Evolutionary conservation across 2,113 vertebrate genomes (phyloP).

Genomic region (Harpagus bidentatus): DNA sequence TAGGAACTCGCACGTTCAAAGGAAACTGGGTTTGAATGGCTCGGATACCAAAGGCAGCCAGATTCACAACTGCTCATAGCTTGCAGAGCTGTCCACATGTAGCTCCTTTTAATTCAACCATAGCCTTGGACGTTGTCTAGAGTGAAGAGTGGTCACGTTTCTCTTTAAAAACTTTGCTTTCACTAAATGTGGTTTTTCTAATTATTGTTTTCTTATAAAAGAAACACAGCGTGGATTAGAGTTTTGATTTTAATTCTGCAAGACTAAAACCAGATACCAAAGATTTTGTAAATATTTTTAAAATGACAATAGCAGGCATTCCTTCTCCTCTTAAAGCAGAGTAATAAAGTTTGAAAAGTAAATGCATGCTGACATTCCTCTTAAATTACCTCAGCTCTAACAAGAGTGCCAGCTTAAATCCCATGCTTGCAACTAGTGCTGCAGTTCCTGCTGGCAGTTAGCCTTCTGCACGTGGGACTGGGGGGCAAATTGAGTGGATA

Average conservation of each 20-base stretch:
- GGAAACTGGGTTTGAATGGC: neutral
- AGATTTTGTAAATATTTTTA: constrained; percentile 32
- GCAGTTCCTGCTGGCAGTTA: constrained; percentile 22
- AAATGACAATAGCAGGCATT: constrained; percentile 41
- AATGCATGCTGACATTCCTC: constrained; percentile 28
- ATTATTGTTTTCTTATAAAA: neutral
- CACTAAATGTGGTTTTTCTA: neutral
- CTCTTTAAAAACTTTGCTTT: neutral
- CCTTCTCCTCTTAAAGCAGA: constrained; percentile 17
- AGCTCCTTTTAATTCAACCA: neutral
- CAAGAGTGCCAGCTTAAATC: constrained; percentile 11
- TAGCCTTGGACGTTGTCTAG: neutral
- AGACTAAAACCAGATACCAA: constrained; percentile 1
- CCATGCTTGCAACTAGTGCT: neutral
- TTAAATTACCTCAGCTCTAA: constrained; percentile 50
- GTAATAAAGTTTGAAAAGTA: constrained; percentile 32
- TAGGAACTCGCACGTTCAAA: neutral
- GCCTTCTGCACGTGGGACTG: neutral
- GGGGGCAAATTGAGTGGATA: neutral
- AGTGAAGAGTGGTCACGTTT: neutral
- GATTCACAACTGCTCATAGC: neutral
- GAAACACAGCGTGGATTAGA: neutral
- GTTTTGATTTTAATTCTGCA: neutral
- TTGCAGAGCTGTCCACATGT: neutral
- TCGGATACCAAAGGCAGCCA: neutral